These are phyloP conservation scores for Connochaetes taurinus DNA, from an alignment of 2,113 vertebrate species.

Conservation along the genomic window DNA sequence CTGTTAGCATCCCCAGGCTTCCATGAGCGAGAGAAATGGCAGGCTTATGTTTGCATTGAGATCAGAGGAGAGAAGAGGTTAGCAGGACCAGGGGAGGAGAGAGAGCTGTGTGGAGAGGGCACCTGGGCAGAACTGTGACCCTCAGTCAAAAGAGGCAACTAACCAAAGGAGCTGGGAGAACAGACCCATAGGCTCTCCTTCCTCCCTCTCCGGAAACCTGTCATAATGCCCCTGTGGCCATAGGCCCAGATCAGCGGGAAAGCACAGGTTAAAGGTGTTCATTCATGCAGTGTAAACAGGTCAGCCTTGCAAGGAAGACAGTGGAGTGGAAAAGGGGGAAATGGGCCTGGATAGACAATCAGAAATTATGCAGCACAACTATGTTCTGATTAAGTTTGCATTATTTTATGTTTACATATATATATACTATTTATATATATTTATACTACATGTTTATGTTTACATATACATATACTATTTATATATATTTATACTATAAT, in stretches of 20 bases:
- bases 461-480: too few relatives aligned
- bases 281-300: accelerated
- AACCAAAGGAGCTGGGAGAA: not conserved
- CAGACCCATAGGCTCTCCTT: not conserved
- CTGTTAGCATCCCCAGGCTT: not conserved
- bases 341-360: not conserved
- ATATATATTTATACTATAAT: too few relatives aligned
- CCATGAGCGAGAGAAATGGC: not conserved
- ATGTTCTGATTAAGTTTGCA: not conserved
- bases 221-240: too few relatives aligned
- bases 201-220: not conserved
- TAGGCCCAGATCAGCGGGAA: not conserved
- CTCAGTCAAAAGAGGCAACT: not conserved
- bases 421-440: not conserved
- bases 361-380: not conserved
- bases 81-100: not conserved
- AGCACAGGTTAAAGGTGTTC: not conserved
- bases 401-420: not conserved
- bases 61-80: not conserved
- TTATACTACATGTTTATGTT: too few relatives aligned
- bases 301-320: not conserved
- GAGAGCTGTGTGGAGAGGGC: not conserved
- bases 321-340: not conserved
- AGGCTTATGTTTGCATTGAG: not conserved
- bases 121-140: not conserved